A percentile compares a stretch with the other conserved stretches of the same genome.
phyloP scores from a whole-genome alignment of 2,888 invertebrate species.

The Heteromyza rotundicornis region DNA sequence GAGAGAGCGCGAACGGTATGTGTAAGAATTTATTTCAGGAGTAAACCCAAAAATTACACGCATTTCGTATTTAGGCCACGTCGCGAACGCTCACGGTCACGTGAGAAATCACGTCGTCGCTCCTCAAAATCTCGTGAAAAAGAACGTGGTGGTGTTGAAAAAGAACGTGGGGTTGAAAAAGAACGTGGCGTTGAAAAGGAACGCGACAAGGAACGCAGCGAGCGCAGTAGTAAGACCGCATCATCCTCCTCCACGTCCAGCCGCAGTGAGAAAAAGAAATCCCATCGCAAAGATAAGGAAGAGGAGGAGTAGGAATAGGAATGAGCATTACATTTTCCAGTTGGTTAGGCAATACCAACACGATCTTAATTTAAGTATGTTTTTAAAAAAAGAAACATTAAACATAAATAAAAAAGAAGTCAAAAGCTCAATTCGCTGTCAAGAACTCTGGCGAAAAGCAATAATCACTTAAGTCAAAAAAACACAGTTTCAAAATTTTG shows the following conservation, averaged over 20 bases:
- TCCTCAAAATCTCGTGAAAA: conserved; percentile 68
- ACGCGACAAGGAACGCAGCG: conserved; percentile 65
- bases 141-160: conserved; percentile 44
- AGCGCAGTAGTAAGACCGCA: conserved; percentile 45
- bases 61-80: conserved; percentile 49
- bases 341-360: no score
- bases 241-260: conserved; percentile 41
- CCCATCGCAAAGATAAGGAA: conserved; percentile 77
- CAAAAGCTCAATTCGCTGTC: no score
- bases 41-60: no score
- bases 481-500: no score
- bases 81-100: conserved; percentile 68
- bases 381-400: no score
- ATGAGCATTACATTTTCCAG: no score
- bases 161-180: conserved; percentile 65
- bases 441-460: no score
- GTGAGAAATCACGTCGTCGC: conserved; percentile 68
- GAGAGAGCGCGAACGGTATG: conserved; percentile 37
- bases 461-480: no score
- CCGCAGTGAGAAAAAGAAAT: conserved; percentile 70
- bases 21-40: conserved; percentile 34
- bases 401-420: no score
- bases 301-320: conserved; percentile 74
- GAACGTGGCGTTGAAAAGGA: conserved; percentile 13
- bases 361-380: no score